A percentile compares a stretch with the other conserved stretches of the same genome.
Conservation (phyloP, 1,140 invertebrate genomes). For the Heliconius himera region DNA sequence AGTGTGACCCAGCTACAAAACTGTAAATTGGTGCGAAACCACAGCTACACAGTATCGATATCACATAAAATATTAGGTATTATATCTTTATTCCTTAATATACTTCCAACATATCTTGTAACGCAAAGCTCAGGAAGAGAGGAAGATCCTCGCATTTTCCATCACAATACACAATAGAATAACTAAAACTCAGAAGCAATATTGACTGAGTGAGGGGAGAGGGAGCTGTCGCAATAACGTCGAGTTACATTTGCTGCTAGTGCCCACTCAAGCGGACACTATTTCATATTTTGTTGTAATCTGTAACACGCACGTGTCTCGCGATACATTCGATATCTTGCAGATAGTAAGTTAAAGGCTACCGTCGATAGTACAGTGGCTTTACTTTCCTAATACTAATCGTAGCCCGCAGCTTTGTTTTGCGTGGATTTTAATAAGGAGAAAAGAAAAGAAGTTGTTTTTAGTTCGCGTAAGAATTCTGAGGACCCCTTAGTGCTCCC, state of each 20-base stretch:
- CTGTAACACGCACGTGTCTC: background rate
- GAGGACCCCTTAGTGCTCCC: no score
- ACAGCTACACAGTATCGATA: background rate
- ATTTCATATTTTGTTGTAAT: conserved; percentile 2
- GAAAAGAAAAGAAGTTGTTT: no score
- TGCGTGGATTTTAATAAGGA: no score
- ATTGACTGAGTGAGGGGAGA: background rate
- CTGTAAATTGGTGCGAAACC: no score
- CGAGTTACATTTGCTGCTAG: background rate
- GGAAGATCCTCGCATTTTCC: background rate
- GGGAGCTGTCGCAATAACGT: background rate
- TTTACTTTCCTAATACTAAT: no score
- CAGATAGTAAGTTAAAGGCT: background rate
- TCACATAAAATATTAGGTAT: background rate
- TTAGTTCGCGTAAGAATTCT: no score
- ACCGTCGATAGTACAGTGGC: background rate
- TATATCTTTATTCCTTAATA: conserved; percentile 5
- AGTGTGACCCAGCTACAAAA: no score
- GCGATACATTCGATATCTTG: background rate
- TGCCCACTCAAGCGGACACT: background rate
- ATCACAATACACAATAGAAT: background rate
- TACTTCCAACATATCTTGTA: conserved; percentile 3
- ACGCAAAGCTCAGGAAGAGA: background rate
- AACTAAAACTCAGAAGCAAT: background rate
- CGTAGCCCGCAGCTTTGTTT: no score